phyloP scores from a whole-genome alignment of 92 coral and sea anemone species.

The Nematostella vectensis region DNA sequence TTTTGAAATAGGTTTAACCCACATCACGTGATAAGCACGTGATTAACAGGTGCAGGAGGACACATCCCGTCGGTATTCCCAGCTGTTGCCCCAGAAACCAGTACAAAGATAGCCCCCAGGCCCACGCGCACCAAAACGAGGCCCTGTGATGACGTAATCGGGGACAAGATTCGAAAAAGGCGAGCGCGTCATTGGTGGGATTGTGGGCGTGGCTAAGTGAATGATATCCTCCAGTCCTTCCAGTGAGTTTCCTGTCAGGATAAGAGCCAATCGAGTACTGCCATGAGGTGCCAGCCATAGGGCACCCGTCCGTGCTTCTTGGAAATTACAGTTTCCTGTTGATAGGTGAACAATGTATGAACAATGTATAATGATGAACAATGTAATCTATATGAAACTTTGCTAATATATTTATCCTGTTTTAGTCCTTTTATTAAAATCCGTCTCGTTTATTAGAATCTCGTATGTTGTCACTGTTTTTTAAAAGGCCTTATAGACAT shows the following conservation, averaged over 20 bases:
- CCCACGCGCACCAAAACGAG: slow-evolving; percentile 85
- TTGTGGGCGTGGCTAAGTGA: slow-evolving; percentile 85
- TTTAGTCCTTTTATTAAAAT: too few relatives aligned
- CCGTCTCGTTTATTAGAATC: too few relatives aligned
- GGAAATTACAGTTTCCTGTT: slow-evolving; percentile 59
- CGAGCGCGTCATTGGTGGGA: slow-evolving; percentile 96
- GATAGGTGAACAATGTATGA: neutral
- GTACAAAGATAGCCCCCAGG: slow-evolving; percentile 91
- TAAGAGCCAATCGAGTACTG: slow-evolving; percentile 69
- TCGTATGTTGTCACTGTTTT: too few relatives aligned
- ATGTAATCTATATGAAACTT: neutral
- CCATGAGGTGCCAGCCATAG: slow-evolving; percentile 85
- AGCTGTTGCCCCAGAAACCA: slow-evolving; percentile 95
- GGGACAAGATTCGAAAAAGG: slow-evolving; percentile 98
- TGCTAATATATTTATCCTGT: too few relatives aligned
- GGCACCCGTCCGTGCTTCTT: slow-evolving; percentile 59
- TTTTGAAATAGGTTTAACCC: too few relatives aligned
- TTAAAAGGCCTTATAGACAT: too few relatives aligned
- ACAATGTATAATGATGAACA: neutral
- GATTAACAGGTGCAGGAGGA: slow-evolving; percentile 76
- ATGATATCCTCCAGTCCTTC: slow-evolving; percentile 73
- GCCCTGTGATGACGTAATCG: slow-evolving; percentile 95
- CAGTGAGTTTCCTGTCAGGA: slow-evolving; percentile 82
- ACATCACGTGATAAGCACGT: too few relatives aligned
- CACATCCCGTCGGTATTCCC: slow-evolving; percentile 66